Evolutionary conservation across 23 tunicate species (phyloP).

Genomic region (Diplosoma virens): DNA sequence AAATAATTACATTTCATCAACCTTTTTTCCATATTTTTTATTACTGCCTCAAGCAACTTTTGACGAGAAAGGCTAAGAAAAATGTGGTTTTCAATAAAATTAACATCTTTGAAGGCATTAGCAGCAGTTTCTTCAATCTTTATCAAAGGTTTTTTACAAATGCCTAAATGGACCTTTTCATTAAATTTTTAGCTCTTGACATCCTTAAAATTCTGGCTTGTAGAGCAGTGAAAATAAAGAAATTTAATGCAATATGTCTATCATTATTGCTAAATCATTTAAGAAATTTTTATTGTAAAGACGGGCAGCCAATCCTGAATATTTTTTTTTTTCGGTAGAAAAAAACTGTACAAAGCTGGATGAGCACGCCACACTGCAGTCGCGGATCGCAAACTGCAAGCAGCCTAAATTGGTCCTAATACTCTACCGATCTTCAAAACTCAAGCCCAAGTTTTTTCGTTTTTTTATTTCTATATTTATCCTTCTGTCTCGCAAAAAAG

Average conservation of each 20-base stretch:
- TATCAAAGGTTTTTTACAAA: neutral
- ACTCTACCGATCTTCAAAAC: conserved; percentile 35
- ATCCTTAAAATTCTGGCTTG: conserved; percentile 9
- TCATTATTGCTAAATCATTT: conserved; percentile 26
- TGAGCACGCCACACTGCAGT: conserved; percentile 36
- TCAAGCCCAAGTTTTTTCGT: too few species aligned
- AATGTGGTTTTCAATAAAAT: conserved; percentile 15
- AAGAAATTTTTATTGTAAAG: conserved; percentile 27
- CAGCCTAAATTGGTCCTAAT: conserved; percentile 34
- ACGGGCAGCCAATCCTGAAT: conserved; percentile 26
- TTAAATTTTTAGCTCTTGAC: neutral
- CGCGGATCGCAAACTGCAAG: conserved; percentile 22
- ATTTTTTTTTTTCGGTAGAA: neutral
- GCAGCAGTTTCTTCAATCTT: conserved; percentile 1
- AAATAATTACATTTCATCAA: neutral
- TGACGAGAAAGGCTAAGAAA: conserved; percentile 27
- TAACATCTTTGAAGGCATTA: conserved; percentile 3
- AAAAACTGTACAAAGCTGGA: conserved; percentile 37
- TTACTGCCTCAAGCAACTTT: conserved; percentile 29
- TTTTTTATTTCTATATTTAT: too few species aligned
- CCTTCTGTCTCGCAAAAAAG: too few species aligned
- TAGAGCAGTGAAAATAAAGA: conserved; percentile 8
- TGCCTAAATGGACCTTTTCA: conserved; percentile 10
- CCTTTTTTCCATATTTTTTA: conserved; percentile 5
- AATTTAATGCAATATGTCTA: conserved; percentile 25